phyloP scores from a whole-genome alignment of 2,797 vertebrate species.

The Rhinella marina region DNA sequence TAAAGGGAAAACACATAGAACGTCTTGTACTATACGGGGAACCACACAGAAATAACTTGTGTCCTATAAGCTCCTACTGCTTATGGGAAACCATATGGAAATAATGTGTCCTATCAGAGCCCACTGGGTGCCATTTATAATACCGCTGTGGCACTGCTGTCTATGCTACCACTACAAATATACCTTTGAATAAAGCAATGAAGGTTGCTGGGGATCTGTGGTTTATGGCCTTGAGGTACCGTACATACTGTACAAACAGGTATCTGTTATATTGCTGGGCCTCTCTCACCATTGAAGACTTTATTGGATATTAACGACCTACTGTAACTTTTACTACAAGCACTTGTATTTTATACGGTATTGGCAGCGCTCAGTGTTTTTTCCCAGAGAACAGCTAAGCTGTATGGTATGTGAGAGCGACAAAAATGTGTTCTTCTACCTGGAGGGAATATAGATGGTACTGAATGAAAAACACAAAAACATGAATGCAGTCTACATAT shows the following conservation, averaged over 20 bases:
- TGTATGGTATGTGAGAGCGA: background rate
- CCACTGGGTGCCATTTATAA: too few species aligned
- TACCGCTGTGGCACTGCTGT: too few species aligned
- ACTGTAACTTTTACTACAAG: background rate
- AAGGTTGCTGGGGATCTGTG: too few species aligned
- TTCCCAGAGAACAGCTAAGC: background rate
- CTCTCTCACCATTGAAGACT: background rate
- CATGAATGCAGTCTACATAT: background rate
- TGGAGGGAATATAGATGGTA: background rate
- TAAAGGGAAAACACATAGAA: background rate
- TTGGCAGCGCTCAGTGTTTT: background rate
- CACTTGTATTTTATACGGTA: background rate
- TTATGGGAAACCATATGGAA: too few species aligned
- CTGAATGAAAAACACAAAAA: background rate
- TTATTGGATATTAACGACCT: background rate
- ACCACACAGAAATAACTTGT: too few species aligned
- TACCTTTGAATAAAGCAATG: too few species aligned
- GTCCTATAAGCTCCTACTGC: too few species aligned
- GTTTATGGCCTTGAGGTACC: too few species aligned
- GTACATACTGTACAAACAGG: background rate
- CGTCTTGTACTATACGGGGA: too few species aligned
- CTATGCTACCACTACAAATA: too few species aligned
- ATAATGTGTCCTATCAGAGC: too few species aligned
- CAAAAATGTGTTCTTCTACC: constrained; percentile 4
- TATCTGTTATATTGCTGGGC: background rate